Conservation (phyloP, 2,113 vertebrate genomes). For the Pseudonaja textilis region DNA sequence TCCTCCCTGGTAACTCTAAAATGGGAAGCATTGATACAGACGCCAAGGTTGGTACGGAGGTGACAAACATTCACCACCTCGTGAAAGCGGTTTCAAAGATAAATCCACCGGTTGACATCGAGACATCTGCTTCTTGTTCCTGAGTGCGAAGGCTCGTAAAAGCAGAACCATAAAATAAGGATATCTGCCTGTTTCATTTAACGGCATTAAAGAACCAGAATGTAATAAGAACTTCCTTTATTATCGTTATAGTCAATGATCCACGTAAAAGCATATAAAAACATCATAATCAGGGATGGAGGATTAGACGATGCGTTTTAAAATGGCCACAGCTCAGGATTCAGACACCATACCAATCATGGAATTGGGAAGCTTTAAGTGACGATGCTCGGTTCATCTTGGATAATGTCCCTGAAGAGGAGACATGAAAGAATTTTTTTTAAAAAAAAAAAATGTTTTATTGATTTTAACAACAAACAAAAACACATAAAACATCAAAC, state of each 20-base stretch:
- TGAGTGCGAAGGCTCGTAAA: not conserved
- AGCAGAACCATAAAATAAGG: not conserved
- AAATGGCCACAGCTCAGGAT: not conserved
- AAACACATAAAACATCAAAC: no score
- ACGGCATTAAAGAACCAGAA: not conserved
- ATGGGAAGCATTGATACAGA: not conserved
- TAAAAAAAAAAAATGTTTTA: no score
- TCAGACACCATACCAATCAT: not conserved
- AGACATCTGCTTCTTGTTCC: not conserved
- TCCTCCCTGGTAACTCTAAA: not conserved
- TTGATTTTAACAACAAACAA: no score
- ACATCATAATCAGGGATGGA: not conserved
- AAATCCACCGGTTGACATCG: not conserved
- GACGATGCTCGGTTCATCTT: no score
- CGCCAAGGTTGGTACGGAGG: not conserved
- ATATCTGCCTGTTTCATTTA: not conserved
- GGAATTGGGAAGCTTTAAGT: not conserved
- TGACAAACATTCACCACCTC: not conserved
- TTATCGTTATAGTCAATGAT: not conserved
- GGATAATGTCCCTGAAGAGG: not conserved
- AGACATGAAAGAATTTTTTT: not conserved
- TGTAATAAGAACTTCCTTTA: not conserved
- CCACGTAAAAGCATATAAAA: not conserved
- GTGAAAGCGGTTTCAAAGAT: not conserved
- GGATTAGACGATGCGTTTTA: not conserved